These are phyloP conservation scores for Arctia plantaginis DNA, from an alignment of 2,888 invertebrate genomes.

Conservation along the genomic window DNA sequence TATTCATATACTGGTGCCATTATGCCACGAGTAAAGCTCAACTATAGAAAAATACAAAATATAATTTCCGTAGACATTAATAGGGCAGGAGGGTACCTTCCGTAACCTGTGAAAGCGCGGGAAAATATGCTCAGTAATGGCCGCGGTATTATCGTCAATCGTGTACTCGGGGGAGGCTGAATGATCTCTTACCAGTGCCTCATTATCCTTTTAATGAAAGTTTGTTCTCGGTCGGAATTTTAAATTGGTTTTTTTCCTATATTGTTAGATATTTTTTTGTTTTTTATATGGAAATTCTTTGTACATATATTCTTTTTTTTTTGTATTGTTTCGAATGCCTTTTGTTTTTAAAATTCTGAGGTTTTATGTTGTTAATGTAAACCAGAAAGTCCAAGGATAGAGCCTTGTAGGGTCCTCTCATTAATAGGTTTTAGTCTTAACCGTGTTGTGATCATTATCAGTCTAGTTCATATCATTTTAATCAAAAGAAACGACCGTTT, in stretches of 20 bases:
- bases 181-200: conserved; percentile 22
- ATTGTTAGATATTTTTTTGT: not conserved
- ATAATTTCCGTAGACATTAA: not conserved
- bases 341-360: not conserved
- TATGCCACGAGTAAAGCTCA: not conserved
- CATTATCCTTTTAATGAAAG: conserved; percentile 45
- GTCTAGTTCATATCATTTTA: too few relatives aligned
- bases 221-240: conserved; percentile 26
- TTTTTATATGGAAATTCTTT: not conserved
- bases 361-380: not conserved
- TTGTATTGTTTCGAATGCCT: not conserved
- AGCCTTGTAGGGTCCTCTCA: not conserved
- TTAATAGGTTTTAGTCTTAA: not conserved
- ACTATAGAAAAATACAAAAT: not conserved
- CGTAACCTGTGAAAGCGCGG: conserved; percentile 32
- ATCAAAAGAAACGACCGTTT: too few relatives aligned
- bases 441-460: too few relatives aligned
- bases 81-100: conserved; percentile 23
- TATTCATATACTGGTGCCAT: not conserved
- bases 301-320: not conserved
- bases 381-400: not conserved
- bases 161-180: conserved; percentile 28
- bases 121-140: conserved; percentile 17
- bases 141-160: conserved; percentile 9
- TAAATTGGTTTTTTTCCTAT: conserved; percentile 19